These are phyloP conservation scores for Penaeus vannamei DNA, from an alignment of 1,140 invertebrate genomes.

Conservation along the genomic window DNA sequence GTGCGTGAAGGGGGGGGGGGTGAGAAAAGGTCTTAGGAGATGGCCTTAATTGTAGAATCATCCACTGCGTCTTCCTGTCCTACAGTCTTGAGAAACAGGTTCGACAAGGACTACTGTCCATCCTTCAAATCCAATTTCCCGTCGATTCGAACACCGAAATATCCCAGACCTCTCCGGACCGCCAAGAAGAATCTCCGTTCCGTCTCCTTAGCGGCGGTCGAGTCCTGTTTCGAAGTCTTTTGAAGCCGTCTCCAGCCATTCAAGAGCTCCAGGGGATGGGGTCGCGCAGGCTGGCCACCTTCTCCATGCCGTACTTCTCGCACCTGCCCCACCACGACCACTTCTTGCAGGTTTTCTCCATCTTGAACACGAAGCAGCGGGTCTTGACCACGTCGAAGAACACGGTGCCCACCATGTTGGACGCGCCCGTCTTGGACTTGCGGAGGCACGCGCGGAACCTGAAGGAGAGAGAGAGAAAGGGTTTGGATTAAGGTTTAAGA, in stretches of 20 bases:
- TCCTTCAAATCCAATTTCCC: too few species aligned
- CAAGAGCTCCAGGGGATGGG: slow-evolving; percentile 76
- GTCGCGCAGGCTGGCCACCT: slow-evolving; percentile 83
- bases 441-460: slow-evolving; percentile 94
- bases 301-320: slow-evolving; percentile 78
- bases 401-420: slow-evolving; percentile 91
- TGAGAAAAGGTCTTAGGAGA: too few species aligned
- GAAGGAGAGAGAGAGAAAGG: slow-evolving; percentile 66
- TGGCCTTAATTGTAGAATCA: too few species aligned
- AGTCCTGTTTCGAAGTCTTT: not conserved
- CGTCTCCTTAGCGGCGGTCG: too few species aligned
- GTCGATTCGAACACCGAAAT: too few species aligned
- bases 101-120: too few species aligned
- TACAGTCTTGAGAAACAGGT: too few species aligned
- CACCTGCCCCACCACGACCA: slow-evolving; percentile 89
- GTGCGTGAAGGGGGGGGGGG: too few species aligned
- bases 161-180: too few species aligned
- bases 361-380: slow-evolving; percentile 90
- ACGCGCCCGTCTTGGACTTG: slow-evolving; percentile 84
- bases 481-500: not conserved
- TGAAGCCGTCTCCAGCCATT: not conserved
- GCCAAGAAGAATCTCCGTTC: too few species aligned
- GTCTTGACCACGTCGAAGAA: slow-evolving; percentile 95
- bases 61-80: too few species aligned
- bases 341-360: slow-evolving; percentile 82